Evolutionary conservation across 1,140 invertebrate species (phyloP).

Genomic region (Drosophila sulfurigaster): DNA sequence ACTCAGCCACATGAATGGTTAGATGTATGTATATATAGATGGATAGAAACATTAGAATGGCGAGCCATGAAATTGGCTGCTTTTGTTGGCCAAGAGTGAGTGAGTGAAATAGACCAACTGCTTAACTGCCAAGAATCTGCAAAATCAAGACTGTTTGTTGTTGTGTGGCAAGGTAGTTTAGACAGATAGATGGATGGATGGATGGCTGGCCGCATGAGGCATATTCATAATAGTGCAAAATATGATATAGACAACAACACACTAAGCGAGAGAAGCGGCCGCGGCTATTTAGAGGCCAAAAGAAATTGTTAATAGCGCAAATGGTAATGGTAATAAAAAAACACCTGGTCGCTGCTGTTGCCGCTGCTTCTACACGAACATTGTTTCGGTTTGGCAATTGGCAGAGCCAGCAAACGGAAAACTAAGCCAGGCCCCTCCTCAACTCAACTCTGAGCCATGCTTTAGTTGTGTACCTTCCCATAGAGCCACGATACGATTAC

Average conservation of each 20-base stretch:
- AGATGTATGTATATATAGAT: conserved; percentile 33
- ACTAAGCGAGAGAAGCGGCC: conserved; percentile 3
- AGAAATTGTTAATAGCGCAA: conserved; percentile 78
- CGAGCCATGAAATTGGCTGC: conserved; percentile 74
- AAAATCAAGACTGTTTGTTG: no score
- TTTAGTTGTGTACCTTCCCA: conserved; percentile 16
- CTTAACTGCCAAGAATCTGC: conserved; percentile 11
- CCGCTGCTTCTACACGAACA: conserved; percentile 59
- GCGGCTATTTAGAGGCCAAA: conserved; percentile 59
- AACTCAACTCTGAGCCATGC: neutral
- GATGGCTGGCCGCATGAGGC: conserved; percentile 14
- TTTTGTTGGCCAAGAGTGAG: conserved; percentile 66
- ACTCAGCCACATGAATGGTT: conserved; percentile 42
- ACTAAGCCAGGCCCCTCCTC: conserved; percentile 33
- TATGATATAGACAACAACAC: conserved; percentile 44
- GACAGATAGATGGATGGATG: neutral
- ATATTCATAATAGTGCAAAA: conserved; percentile 71
- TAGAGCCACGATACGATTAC: conserved; percentile 35
- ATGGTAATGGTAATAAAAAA: conserved; percentile 60
- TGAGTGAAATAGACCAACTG: conserved; percentile 16
- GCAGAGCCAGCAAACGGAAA: conserved; percentile 22
- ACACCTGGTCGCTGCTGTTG: conserved; percentile 61
- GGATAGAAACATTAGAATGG: conserved; percentile 70
- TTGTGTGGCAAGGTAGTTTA: neutral
- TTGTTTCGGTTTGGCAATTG: conserved; percentile 63